Evolutionary conservation across 2,888 invertebrate genomes (phyloP).

Genomic region (Phrixothrix hirtus): DNA sequence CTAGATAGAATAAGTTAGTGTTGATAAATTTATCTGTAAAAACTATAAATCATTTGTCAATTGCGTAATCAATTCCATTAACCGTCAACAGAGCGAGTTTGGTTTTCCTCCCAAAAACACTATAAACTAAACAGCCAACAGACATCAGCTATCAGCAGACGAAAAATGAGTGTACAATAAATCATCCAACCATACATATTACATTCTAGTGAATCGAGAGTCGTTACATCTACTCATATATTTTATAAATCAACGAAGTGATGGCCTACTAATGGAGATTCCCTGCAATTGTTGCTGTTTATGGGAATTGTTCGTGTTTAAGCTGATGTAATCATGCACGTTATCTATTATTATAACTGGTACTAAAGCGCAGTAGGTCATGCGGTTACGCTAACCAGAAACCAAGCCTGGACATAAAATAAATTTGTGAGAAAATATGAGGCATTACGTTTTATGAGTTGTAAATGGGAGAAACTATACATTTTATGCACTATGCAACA

Average conservation of each 20-base stretch:
- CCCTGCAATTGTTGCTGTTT: constrained; percentile 40
- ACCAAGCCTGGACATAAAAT: constrained; percentile 32
- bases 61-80: constrained; percentile 24
- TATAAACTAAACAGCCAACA: constrained; percentile 16
- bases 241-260: constrained; percentile 39
- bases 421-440: constrained; percentile 44
- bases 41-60: constrained; percentile 21
- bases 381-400: constrained; percentile 20
- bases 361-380: constrained; percentile 19
- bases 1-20: too few species aligned
- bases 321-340: constrained; percentile 36
- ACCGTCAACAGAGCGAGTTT: constrained; percentile 8
- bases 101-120: constrained; percentile 12
- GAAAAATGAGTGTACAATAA: constrained; percentile 32
- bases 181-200: constrained; percentile 39
- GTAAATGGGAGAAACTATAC: constrained; percentile 40
- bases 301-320: constrained; percentile 37
- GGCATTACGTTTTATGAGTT: constrained; percentile 47
- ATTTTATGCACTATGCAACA: constrained; percentile 32
- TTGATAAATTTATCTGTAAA: too few species aligned
- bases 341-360: constrained; percentile 30
- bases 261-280: constrained; percentile 38
- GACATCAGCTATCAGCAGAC: constrained; percentile 13
- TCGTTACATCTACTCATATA: constrained; percentile 41
- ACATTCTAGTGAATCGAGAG: constrained; percentile 40